phyloP scores from a whole-genome alignment of 2,888 invertebrate genomes.

The Nomada fabriciana region DNA sequence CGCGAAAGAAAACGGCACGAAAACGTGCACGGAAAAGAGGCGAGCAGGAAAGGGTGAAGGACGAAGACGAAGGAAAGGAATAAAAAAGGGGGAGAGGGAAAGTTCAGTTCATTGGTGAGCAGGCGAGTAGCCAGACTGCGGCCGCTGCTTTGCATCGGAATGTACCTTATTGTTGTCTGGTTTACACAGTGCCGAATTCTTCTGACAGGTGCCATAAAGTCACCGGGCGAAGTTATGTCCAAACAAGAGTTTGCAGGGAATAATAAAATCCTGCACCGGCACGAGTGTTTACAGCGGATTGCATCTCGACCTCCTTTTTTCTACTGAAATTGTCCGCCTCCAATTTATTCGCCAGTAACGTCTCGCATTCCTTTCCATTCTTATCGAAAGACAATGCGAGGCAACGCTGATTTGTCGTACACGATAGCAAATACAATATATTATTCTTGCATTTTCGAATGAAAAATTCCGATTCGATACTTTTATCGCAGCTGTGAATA shows the following conservation, averaged over 20 bases:
- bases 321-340: not conserved
- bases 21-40: conserved; percentile 29
- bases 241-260: conserved; percentile 70
- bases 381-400: not conserved
- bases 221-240: conserved; percentile 70
- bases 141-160: conserved; percentile 77
- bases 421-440: not conserved
- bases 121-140: conserved; percentile 51
- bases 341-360: not conserved
- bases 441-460: not conserved
- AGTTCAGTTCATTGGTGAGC: conserved; percentile 57
- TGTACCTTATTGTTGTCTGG: conserved; percentile 78
- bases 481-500: not conserved
- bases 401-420: not conserved
- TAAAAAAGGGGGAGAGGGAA: conserved; percentile 39
- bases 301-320: conserved; percentile 37
- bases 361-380: not conserved
- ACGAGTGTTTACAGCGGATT: not conserved
- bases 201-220: conserved; percentile 77
- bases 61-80: conserved; percentile 41
- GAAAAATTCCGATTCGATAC: not conserved
- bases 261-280: conserved; percentile 65
- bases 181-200: conserved; percentile 74
- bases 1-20: conserved; percentile 41
- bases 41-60: conserved; percentile 55